Base-by-base conservation (phyloP, 35 echinoderm and acorn worm species). In the Anneissia japonica region DNA sequence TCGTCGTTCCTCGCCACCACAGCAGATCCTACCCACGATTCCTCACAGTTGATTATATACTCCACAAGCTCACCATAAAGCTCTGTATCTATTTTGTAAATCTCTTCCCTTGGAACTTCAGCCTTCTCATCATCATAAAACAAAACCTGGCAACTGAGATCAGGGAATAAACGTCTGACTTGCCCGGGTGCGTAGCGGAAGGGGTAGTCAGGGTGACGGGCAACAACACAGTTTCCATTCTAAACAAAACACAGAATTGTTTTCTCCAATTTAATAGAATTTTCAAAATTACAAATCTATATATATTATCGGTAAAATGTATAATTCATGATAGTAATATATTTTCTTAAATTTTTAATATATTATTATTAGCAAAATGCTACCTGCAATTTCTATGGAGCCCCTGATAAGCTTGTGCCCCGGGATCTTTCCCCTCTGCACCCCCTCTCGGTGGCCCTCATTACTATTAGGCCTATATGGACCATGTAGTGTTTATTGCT, bases 21-120 rank as follows among this genome's bases (percentile, higher is more conserved):
- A 51, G 94, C 87, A 30, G 89, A 87, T 38, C 91, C 81, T 32
- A 93, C 85, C 94, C 91, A 93, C 11, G 77, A 82, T 40, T 97
- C 94, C 38, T 93, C 94, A 12, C 85, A 56, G 39, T 75, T 78
- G 74, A 97, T 43, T 35, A 97, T 93, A 39, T 75, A 84, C 74
- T 90, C 87, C 34, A 86, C 86, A 6, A 93, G 80, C 79, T 85
- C 77, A 10, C 73, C 78, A 76, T 87, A 77, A 0, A 86, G 74
- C 30, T 77, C 79, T 17, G 87, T 74, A 37, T 81, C 81, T 0
- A 97, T 46, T 26, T 32, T 76, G 82, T 93, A 97, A 87, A 97
- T 89, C 84, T 97, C 91, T 88, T 97, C 91, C 35, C 88, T 88
- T 7, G 95, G 95, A 28, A 93, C 88, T 39, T 97, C 84, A 14